These are phyloP conservation scores for human DNA, from an alignment of 2,113 vertebrate genomes.

Conservation along the genomic window GRCh38 chr11:90949501-90950000, in stretches of 20 bases:
- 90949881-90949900: not conserved
- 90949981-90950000: not conserved
- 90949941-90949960: not conserved
- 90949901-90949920: not conserved
- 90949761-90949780: not conserved
- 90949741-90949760: not conserved
- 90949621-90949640: not conserved
- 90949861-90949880: not conserved
- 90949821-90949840: not conserved
- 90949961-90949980: not conserved
- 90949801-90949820: conserved; percentile 15
- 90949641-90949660: not conserved
- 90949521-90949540: not conserved
- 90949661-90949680: not conserved
- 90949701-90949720: not conserved
- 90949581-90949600: not conserved
- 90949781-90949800: not conserved
- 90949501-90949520: not conserved
- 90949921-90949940: not conserved
- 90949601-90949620: not conserved
- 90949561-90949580: not conserved
- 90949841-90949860: not conserved
- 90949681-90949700: not conserved
- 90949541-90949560: not conserved
- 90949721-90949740: not conserved